A percentile compares a stretch with the other conserved stretches of the same genome.
phyloP scores from a whole-genome alignment of 1,140 invertebrate genomes.

The Thalassaphorura encarpata region DNA sequence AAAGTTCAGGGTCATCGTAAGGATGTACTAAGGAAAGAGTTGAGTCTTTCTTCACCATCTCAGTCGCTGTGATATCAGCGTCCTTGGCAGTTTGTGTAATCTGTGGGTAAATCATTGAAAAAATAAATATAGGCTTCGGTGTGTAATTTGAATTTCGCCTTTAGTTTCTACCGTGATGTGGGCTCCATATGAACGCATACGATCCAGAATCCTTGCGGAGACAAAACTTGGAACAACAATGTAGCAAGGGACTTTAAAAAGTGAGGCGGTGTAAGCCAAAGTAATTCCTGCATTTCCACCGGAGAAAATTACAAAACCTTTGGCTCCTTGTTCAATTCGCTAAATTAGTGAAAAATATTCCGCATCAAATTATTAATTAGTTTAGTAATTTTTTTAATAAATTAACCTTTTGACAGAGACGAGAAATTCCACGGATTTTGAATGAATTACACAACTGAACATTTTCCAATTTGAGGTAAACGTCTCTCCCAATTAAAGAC shows the following conservation, averaged over 20 bases:
- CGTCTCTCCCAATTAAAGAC: constrained; percentile 34
- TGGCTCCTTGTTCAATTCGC: constrained; percentile 37
- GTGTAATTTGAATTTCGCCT: constrained; percentile 4
- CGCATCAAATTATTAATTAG: not conserved
- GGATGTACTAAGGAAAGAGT: constrained; percentile 39
- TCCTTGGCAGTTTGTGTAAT: constrained; percentile 41
- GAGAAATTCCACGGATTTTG: constrained; percentile 45
- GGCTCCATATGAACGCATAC: constrained; percentile 36
- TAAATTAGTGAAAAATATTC: constrained; percentile 29
- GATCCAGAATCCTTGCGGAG: constrained; percentile 36
- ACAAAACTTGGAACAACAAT: constrained; percentile 42
- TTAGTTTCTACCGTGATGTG: constrained; percentile 33
- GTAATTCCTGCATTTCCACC: constrained; percentile 49
- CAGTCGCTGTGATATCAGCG: constrained; percentile 39
- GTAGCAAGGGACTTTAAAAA: constrained; percentile 38
- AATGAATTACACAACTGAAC: constrained; percentile 45
- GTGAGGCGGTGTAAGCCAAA: constrained; percentile 40
- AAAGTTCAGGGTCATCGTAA: constrained; percentile 43
- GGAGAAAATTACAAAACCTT: constrained; percentile 42
- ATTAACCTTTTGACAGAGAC: too few species aligned
- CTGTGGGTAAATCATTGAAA: too few species aligned
- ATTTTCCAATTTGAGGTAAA: constrained; percentile 46
- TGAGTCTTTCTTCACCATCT: constrained; percentile 33
- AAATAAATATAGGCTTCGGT: too few species aligned
- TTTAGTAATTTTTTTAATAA: too few species aligned